Evolutionary conservation across 2,113 vertebrate species (phyloP).

Genomic region (Serinus canaria): DNA sequence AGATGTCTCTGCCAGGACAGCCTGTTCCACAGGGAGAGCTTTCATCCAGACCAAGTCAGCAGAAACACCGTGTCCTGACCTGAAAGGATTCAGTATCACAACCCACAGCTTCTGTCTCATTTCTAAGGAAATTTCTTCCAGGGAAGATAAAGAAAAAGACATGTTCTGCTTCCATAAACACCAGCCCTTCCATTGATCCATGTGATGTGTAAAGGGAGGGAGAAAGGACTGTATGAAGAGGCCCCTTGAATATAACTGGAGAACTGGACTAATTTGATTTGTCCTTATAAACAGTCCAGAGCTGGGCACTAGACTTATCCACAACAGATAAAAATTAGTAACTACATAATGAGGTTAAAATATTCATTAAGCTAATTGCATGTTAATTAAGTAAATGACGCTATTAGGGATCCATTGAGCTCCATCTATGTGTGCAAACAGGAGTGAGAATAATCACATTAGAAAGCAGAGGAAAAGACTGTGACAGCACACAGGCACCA

Average conservation of each 20-base stretch:
- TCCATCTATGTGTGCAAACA: slow-evolving; percentile 70
- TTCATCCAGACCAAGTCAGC: neutral
- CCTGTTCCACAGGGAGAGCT: neutral
- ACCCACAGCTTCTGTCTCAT: neutral
- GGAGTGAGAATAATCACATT: slow-evolving; percentile 50
- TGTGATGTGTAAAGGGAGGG: neutral
- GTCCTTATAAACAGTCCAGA: slow-evolving; percentile 37
- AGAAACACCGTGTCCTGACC: neutral
- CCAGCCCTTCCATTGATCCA: neutral
- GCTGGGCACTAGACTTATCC: slow-evolving; percentile 35
- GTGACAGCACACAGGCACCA: neutral
- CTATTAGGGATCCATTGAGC: slow-evolving; percentile 66
- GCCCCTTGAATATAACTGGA: neutral
- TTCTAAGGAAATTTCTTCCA: neutral
- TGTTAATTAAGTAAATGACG: slow-evolving; percentile 74
- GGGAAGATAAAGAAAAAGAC: neutral
- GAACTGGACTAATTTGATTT: slow-evolving; percentile 47
- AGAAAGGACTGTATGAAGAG: neutral
- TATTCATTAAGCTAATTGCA: slow-evolving; percentile 78
- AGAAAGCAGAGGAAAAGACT: neutral
- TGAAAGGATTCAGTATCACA: neutral
- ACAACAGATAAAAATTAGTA: slow-evolving; percentile 67
- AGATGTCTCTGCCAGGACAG: neutral
- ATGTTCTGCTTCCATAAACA: neutral
- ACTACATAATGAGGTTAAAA: slow-evolving; percentile 71